Percentiles rank a stretch among this genome's conserved stretches.
phyloP scores from a whole-genome alignment of 2,888 invertebrate genomes.

The Pharmacophagus antenor region DNA sequence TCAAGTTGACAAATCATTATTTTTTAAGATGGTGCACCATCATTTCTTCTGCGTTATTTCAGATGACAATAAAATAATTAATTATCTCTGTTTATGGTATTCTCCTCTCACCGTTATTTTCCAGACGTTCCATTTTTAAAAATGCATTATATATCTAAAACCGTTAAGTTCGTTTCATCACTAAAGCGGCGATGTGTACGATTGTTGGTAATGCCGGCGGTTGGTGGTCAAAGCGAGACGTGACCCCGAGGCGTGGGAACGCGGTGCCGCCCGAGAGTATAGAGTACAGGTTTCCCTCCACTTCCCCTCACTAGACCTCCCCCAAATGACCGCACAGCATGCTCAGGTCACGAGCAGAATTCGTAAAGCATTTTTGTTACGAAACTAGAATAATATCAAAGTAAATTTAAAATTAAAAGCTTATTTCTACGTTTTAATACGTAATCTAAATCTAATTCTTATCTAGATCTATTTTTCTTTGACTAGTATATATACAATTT shows the following conservation, averaged over 20 bases:
- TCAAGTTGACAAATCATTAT: not conserved
- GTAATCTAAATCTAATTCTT: not conserved
- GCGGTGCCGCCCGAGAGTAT: conserved; percentile 55
- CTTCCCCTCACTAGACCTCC: conserved; percentile 35
- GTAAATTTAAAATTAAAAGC: not conserved
- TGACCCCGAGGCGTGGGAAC: conserved; percentile 79
- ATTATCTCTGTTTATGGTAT: too few relatives aligned
- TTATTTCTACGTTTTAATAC: not conserved
- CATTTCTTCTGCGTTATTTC: too few relatives aligned
- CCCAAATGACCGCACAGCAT: conserved; percentile 46
- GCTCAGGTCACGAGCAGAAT: conserved; percentile 40
- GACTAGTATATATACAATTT: too few relatives aligned
- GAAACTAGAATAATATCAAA: not conserved
- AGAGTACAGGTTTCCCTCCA: conserved; percentile 35
- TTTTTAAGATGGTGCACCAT: too few relatives aligned
- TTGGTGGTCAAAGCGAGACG: conserved; percentile 73
- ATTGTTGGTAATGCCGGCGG: conserved; percentile 51
- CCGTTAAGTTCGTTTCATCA: conserved; percentile 30
- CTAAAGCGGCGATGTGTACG: conserved; percentile 15
- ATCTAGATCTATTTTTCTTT: too few relatives aligned
- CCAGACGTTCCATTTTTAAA: not conserved
- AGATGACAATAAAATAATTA: too few relatives aligned
- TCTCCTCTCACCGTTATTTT: not conserved
- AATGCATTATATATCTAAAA: conserved; percentile 4
- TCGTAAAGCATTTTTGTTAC: not conserved